Evolutionary conservation across 2,113 vertebrate genomes (phyloP).

Genomic region (Melospiza georgiana): DNA sequence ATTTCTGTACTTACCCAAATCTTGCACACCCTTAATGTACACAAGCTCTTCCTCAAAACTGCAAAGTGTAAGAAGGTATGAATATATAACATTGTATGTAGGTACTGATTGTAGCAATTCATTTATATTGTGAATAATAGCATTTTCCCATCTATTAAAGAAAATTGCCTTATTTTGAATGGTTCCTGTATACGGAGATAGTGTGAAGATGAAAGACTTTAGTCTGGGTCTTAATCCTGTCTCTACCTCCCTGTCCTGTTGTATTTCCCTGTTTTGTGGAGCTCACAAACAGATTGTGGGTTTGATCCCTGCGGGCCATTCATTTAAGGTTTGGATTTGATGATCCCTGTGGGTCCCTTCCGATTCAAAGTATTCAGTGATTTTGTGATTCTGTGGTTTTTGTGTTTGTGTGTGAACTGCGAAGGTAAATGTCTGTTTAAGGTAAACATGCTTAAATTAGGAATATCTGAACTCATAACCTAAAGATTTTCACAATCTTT

Average conservation of each 20-base stretch:
- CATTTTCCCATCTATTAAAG: not conserved
- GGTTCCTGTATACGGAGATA: not conserved
- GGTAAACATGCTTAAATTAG: not conserved
- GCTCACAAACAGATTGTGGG: not conserved
- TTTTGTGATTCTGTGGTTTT: not conserved
- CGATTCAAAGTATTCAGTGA: not conserved
- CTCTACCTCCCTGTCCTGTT: not conserved
- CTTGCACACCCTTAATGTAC: not conserved
- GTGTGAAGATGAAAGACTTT: not conserved
- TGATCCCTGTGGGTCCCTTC: not conserved
- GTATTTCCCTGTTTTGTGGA: not conserved
- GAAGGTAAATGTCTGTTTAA: not conserved
- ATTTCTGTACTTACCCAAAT: not conserved
- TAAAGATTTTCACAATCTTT: not conserved
- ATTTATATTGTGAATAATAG: not conserved
- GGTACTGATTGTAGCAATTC: not conserved
- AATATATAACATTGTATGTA: not conserved
- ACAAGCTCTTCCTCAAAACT: not conserved
- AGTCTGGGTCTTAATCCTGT: not conserved
- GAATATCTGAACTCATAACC: not conserved
- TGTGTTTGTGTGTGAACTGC: not conserved
- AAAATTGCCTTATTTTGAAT: not conserved
- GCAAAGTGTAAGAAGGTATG: not conserved
- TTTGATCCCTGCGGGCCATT: not conserved
- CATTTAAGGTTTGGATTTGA: fast-evolving